Conservation (phyloP, 2,797 vertebrate species). For the Protonibea diacanthus region DNA sequence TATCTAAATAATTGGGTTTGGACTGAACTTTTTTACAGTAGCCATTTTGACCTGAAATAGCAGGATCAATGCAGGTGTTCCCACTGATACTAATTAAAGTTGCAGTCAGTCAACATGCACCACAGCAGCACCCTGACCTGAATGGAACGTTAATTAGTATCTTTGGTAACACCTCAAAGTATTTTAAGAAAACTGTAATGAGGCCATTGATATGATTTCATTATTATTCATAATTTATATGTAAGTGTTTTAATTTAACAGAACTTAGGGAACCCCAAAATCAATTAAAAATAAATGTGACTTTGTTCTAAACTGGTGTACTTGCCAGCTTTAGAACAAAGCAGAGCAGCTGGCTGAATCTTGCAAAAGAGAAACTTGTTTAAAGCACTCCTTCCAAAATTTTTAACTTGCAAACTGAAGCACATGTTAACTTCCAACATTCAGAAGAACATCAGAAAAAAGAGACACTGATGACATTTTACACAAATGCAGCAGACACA, state of each 20-base stretch:
- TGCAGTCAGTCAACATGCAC: no score
- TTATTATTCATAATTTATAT: no score
- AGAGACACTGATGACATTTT: constrained; percentile 51
- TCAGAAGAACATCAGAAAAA: constrained; percentile 45
- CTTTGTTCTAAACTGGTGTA: constrained; percentile 23
- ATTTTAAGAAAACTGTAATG: no score
- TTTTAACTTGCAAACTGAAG: constrained; percentile 37
- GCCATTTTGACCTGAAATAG: no score
- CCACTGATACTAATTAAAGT: no score
- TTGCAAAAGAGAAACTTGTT: constrained; percentile 26
- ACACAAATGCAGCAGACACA: constrained; percentile 52
- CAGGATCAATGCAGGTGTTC: no score
- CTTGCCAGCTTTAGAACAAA: constrained; percentile 15
- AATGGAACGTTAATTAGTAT: no score
- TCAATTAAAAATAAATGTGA: constrained; percentile 8
- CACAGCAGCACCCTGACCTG: no score
- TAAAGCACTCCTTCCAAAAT: constrained; percentile 21
- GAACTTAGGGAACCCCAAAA: not conserved
- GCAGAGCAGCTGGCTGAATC: constrained; percentile 16
- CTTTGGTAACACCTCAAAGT: no score
- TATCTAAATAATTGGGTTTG: not conserved
- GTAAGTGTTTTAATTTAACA: not conserved
- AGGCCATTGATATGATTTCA: not conserved
- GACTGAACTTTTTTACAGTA: not conserved
- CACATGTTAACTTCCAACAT: constrained; percentile 39